Evolutionary conservation across 1,140 invertebrate species (phyloP), one percentile per base, ranked within the genome.

Genomic region (Apocrypta bakeri): DNA sequence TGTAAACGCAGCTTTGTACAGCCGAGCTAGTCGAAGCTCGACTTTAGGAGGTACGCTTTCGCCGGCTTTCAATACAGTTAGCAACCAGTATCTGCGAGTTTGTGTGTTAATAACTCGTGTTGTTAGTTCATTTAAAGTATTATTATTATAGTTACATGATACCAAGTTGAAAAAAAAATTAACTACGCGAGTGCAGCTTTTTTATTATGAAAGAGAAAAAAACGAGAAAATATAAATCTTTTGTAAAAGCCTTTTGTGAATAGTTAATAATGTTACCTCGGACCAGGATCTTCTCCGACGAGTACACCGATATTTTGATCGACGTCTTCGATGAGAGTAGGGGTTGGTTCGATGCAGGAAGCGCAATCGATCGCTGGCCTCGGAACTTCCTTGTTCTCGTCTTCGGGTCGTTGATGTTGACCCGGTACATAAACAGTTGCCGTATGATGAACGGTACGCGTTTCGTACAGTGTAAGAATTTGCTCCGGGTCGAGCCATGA

Each of bases 11-110:
- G 90, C 89, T 66, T 88, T 88, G 85, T 94, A 94, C 24, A 94
- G 86, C 63, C 89, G 86, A 6, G 93, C 92, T 77, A 94, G 85
- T 69, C 91, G 87, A 27, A 92, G 83, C 84, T 93, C 93, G 11
- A 93, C 87, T 75, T 91, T 90, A 1, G 88, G 85, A 29, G 89
- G 91, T 29, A 90, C 86, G 1, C 71, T 85, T 81, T 88, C 88
- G 2, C 89, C 89, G 40, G 94, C 88, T 85, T 94, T 88, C 64
- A 97, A 93, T 37, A 97, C 95, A 3, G 96, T 97, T 1, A 97
- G 88, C 42, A 97, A 88, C 96, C 96, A 97, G 89, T 96, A 97
- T 31, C 95, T 92, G 33, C n/a, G n/a, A n/a, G n/a, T n/a, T n/a
- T n/a, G n/a, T n/a, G n/a, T n/a, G n/a, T n/a, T n/a, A n/a, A n/a